Conservation (phyloP, 2,888 invertebrate genomes). For the Caradrina clavipalpis region DNA sequence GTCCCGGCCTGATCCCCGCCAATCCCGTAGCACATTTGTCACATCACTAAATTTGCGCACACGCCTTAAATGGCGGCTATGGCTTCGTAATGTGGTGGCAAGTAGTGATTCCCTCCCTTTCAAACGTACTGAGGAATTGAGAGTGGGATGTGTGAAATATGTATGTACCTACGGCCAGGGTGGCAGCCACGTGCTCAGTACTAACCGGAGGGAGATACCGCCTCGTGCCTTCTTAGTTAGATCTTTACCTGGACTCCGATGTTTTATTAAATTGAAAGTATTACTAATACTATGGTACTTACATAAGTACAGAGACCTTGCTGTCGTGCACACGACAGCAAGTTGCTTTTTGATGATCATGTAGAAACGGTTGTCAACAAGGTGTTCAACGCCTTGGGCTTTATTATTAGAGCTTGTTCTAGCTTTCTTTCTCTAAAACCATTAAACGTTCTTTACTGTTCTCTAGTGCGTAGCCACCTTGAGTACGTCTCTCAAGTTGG, state of each 20-base stretch:
- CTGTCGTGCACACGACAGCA: too few species aligned
- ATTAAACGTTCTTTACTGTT: too few species aligned
- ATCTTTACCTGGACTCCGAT: not conserved
- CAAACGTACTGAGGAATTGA: slow-evolving; percentile 22
- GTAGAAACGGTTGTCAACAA: too few species aligned
- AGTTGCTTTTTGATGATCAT: too few species aligned
- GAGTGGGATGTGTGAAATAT: slow-evolving; percentile 35
- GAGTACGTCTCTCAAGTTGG: too few species aligned
- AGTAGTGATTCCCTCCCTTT: slow-evolving; percentile 39
- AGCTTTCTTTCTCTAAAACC: too few species aligned
- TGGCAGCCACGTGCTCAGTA: slow-evolving; percentile 18
- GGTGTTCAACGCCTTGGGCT: too few species aligned
- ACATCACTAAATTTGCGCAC: slow-evolving; percentile 66
- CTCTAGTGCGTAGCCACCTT: too few species aligned
- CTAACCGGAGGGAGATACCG: slow-evolving; percentile 7
- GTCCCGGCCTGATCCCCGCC: slow-evolving; percentile 57
- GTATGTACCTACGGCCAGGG: slow-evolving; percentile 9
- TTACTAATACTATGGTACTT: not conserved
- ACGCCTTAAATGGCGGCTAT: slow-evolving; percentile 52
- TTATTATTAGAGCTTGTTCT: too few species aligned
- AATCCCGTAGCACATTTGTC: slow-evolving; percentile 64
- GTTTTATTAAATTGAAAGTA: not conserved
- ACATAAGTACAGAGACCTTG: too few species aligned
- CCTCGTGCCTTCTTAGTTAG: not conserved
- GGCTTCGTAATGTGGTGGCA: slow-evolving; percentile 47